Evolutionary conservation across 2,797 vertebrate species (phyloP), one percentile per base, ranked within the genome.

Genomic region (Acridotheres tristis): DNA sequence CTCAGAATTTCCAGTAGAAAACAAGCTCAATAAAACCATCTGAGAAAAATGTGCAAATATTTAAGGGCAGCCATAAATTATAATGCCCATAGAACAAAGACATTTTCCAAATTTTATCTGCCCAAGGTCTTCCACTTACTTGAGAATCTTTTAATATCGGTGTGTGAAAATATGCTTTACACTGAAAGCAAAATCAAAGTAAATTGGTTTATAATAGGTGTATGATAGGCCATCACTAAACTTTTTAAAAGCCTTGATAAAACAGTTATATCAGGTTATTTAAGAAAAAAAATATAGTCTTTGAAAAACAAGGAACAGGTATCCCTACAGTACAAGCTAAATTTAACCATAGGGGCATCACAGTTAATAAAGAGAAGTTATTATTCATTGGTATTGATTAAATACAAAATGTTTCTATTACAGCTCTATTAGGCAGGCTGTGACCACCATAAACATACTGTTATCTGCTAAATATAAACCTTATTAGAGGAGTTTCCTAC

Each of bases 381-480:
- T 90, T 97, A 92, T 84, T 94, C 63, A 90, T 48, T 55, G 76
- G 72, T 96, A 96, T 91, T 89, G 96, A 96, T 95, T 92, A 85
- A 96, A 92, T 68, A 83, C 54, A 92, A 80, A 92, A 71, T 29
- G 54, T 63, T 71, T 74, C 89, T 78, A 69, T 88, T 93, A 90
- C 50, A 81, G 66, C 55, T 88, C 78, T 96, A 93, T 92, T 95
- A 96, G 69, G 65, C 71, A 93, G 80, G 47, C 83, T 92, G 84
- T 68, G 80, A 91, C 69, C 85, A 92, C 81, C 42, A 68, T 83
- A 94, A 96, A 84, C 66, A 62, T 51, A 50, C 30, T 58, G 34
- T 89, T 91, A 93, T 86, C 94, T 94, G 57, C 90, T 94, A 94
- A 96, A 96, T 79, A 93, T 29, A 96, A 94, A 93, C 57, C 43